Percentiles rank a stretch among this genome's conserved stretches.
Evolutionary conservation across 1,140 invertebrate species (phyloP).

Genomic region (Brachystomella parvula): DNA sequence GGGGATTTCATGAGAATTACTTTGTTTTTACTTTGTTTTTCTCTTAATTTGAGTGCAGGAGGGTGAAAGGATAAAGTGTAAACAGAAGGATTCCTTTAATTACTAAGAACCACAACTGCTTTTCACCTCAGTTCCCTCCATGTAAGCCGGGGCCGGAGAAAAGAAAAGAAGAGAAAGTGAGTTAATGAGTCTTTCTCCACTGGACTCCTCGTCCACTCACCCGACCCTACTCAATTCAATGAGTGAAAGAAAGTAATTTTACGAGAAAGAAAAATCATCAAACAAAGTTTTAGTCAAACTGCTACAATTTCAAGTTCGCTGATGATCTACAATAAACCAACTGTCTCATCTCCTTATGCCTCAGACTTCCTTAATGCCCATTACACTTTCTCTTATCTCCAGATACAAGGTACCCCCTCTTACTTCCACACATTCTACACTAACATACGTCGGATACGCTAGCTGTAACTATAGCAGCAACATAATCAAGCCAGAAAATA

Average conservation of each 20-base stretch:
- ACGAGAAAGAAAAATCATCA: not conserved
- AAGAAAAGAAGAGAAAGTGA: not conserved
- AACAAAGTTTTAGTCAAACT: conserved; percentile 10
- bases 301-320: not conserved
- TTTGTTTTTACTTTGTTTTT: not conserved
- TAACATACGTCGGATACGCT: too few relatives aligned
- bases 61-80: not conserved
- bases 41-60: not conserved
- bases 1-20: not conserved
- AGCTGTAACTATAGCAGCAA: too few relatives aligned
- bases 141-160: too few relatives aligned
- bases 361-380: not conserved
- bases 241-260: conserved; percentile 9
- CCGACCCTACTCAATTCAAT: not conserved
- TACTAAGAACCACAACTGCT: not conserved
- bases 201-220: too few relatives aligned
- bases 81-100: not conserved
- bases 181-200: not conserved
- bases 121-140: too few relatives aligned
- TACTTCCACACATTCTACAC: not conserved
- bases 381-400: not conserved
- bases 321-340: conserved; percentile 13
- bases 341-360: conserved; percentile 5
- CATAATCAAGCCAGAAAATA: too few relatives aligned
- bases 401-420: not conserved